Evolutionary conservation across 1,140 invertebrate species (phyloP).

Genomic region (Piezodorus guildinii): DNA sequence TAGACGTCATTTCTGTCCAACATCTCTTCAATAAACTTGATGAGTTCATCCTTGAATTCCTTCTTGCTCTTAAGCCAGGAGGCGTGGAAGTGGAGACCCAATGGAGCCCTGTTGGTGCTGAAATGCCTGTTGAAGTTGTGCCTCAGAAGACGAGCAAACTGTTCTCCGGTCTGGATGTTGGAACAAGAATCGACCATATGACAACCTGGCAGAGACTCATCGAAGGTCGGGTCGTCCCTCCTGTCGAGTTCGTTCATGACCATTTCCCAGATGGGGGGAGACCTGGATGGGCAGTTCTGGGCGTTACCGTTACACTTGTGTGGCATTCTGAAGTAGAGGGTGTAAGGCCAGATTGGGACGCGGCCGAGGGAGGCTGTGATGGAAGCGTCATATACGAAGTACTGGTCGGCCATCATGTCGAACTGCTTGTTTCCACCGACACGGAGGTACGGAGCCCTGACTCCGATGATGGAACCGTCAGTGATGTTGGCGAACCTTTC

Average conservation of each 20-base stretch:
- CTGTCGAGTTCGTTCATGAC: slow-evolving; percentile 90
- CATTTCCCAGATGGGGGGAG: slow-evolving; percentile 90
- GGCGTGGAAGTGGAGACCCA: slow-evolving; percentile 91
- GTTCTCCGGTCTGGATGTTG: slow-evolving; percentile 78
- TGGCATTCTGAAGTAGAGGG: slow-evolving; percentile 87
- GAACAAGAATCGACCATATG: slow-evolving; percentile 90
- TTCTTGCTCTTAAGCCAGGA: slow-evolving; percentile 91
- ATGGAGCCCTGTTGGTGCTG: slow-evolving; percentile 79
- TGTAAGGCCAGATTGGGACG: slow-evolving; percentile 91
- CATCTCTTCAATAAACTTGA: slow-evolving; percentile 91
- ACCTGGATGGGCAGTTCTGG: slow-evolving; percentile 74
- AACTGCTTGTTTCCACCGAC: slow-evolving; percentile 92
- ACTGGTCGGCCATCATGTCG: slow-evolving; percentile 91
- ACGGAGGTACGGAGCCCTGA: slow-evolving; percentile 78
- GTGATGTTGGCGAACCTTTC: slow-evolving; percentile 85
- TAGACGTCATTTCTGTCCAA: slow-evolving; percentile 80
- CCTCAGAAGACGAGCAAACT: slow-evolving; percentile 72
- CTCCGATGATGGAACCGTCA: slow-evolving; percentile 75
- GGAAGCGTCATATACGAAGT: slow-evolving; percentile 87
- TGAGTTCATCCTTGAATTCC: slow-evolving; percentile 81
- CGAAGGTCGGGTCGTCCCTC: slow-evolving; percentile 80
- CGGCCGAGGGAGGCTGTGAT: slow-evolving; percentile 80
- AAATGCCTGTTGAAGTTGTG: slow-evolving; percentile 93
- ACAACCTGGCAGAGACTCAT: slow-evolving; percentile 82
- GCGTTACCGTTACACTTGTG: slow-evolving; percentile 89